phyloP scores from a whole-genome alignment of 2,888 invertebrate genomes.

The Heterodera filipjevi region DNA sequence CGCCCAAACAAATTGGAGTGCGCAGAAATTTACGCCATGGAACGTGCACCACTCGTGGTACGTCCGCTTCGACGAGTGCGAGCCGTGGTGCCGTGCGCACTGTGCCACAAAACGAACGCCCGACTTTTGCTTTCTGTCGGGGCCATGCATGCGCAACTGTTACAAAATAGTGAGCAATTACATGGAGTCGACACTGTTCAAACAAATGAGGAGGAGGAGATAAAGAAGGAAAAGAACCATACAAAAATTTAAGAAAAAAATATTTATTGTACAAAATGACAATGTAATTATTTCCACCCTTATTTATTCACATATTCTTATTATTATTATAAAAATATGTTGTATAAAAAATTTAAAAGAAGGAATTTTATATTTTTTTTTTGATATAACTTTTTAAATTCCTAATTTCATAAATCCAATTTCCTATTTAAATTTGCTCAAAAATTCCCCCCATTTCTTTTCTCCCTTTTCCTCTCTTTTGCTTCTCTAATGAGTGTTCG shows the following conservation, averaged over 20 bases:
- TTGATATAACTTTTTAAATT: too few species aligned
- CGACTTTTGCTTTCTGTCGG: slow-evolving; percentile 6
- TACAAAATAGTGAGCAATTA: slow-evolving; percentile 5
- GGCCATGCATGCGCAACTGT: slow-evolving; percentile 15
- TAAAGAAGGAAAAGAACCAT: background rate
- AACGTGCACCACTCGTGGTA: background rate
- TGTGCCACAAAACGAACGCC: slow-evolving; percentile 17
- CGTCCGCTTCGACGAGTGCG: slow-evolving; percentile 7
- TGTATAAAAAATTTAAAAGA: too few species aligned
- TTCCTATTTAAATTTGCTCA: too few species aligned
- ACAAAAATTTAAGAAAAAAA: background rate
- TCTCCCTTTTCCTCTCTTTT: too few species aligned
- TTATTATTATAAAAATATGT: too few species aligned
- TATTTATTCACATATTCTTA: too few species aligned
- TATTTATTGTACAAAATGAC: too few species aligned
- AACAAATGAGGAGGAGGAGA: background rate
- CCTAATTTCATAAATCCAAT: too few species aligned
- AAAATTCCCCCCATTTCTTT: too few species aligned
- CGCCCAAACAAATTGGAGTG: background rate
- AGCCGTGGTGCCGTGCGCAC: slow-evolving; percentile 15
- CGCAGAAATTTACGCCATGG: background rate
- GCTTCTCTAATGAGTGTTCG: too few species aligned
- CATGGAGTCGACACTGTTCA: slow-evolving; percentile 9
- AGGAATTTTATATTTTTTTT: too few species aligned
- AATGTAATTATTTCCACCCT: too few species aligned